These are phyloP conservation scores for Cheiracanthium punctorium DNA, from an alignment of 2,888 invertebrate genomes.

Conservation along the genomic window DNA sequence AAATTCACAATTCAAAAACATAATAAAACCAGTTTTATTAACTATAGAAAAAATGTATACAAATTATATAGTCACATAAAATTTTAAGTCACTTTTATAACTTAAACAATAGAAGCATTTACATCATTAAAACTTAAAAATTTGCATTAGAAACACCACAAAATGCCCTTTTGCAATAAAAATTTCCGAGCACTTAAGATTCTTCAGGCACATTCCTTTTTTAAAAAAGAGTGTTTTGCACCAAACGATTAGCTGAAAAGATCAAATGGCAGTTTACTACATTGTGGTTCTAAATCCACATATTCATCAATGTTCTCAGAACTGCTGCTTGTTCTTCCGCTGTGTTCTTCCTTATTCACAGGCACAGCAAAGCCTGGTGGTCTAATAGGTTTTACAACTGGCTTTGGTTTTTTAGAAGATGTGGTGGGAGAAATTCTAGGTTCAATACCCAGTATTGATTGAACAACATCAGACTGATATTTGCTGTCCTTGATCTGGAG, in stretches of 20 bases:
- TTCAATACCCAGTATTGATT: constrained; percentile 64
- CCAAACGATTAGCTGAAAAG: constrained; percentile 8
- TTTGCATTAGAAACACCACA: not conserved
- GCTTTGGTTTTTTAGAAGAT: not conserved
- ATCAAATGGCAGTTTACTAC: constrained; percentile 48
- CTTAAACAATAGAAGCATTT: not conserved
- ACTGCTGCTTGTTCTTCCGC: constrained; percentile 14
- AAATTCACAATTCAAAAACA: not conserved
- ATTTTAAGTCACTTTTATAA: not conserved
- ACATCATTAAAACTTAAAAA: not conserved
- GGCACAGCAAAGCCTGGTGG: not conserved
- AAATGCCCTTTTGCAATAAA: not conserved
- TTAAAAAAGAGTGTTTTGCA: not conserved
- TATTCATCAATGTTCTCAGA: constrained; percentile 56
- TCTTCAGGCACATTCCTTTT: not conserved
- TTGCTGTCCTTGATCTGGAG: constrained; percentile 82
- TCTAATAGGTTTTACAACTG: not conserved
- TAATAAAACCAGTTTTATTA: not conserved
- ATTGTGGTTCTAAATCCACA: constrained; percentile 56
- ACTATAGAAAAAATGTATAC: constrained; percentile 9
- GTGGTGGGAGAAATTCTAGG: not conserved
- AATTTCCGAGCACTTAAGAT: constrained; percentile 8
- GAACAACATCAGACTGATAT: constrained; percentile 60
- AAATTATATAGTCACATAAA: constrained; percentile 14
- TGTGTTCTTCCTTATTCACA: not conserved